phyloP scores from a whole-genome alignment of 2,888 invertebrate genomes.

The Pimpla rufipes region DNA sequence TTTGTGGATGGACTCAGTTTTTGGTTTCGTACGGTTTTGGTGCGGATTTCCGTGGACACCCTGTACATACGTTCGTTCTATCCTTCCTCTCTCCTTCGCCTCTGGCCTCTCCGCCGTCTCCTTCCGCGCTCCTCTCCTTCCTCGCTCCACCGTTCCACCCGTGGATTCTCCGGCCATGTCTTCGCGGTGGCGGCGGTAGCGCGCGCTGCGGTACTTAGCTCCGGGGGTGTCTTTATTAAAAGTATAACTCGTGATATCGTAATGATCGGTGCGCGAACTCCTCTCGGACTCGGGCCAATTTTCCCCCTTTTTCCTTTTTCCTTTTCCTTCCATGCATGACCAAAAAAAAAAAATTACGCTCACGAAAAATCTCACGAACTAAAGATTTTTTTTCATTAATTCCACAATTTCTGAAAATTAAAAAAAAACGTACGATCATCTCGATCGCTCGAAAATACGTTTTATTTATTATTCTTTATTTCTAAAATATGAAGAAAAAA shows the following conservation, averaged over 20 bases:
- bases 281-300: slow-evolving; percentile 46
- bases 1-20: background rate
- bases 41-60: slow-evolving; percentile 60
- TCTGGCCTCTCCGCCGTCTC: slow-evolving; percentile 38
- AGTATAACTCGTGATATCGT: slow-evolving; percentile 81
- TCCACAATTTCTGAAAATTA: background rate
- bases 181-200: slow-evolving; percentile 66
- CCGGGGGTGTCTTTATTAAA: slow-evolving; percentile 83
- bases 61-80: slow-evolving; percentile 16
- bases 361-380: background rate
- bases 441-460: background rate
- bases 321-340: background rate
- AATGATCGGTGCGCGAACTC: slow-evolving; percentile 65
- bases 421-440: background rate
- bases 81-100: slow-evolving; percentile 11
- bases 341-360: background rate
- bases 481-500: background rate
- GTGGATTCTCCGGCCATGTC: slow-evolving; percentile 45
- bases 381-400: background rate
- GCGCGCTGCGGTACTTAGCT: slow-evolving; percentile 67
- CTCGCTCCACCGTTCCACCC: slow-evolving; percentile 35
- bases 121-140: slow-evolving; percentile 22
- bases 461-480: too few relatives aligned
- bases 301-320: slow-evolving; percentile 14
- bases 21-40: background rate